Evolutionary conservation across 2,113 vertebrate species (phyloP).

Genomic region (Chauna torquata): DNA sequence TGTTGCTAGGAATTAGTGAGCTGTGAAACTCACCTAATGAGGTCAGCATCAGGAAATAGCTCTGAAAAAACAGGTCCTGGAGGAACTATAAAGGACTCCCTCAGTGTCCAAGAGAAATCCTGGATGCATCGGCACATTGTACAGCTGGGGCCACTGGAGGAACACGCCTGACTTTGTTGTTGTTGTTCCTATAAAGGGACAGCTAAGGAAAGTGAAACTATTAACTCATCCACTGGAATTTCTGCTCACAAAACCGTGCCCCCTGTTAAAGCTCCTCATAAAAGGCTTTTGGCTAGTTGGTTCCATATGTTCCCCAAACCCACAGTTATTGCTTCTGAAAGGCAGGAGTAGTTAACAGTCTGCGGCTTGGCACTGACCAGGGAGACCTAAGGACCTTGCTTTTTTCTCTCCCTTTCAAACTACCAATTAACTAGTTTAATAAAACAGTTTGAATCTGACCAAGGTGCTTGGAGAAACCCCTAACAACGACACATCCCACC

Average conservation of each 20-base stretch:
- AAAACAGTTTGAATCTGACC: constrained; percentile 43
- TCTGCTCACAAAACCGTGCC: constrained; percentile 67
- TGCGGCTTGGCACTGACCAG: constrained; percentile 71
- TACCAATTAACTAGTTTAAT: constrained; percentile 61
- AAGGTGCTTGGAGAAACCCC: background rate
- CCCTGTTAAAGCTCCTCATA: constrained; percentile 72
- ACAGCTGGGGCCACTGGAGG: background rate
- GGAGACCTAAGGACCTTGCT: constrained; percentile 53
- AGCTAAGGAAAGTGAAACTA: constrained; percentile 72
- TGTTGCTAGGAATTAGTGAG: constrained; percentile 67
- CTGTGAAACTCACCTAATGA: constrained; percentile 72
- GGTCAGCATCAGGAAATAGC: constrained; percentile 69
- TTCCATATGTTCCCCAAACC: constrained; percentile 75
- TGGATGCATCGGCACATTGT: constrained; percentile 56
- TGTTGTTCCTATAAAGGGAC: constrained; percentile 70
- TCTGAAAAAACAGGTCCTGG: constrained; percentile 27
- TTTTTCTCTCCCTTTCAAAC: constrained; percentile 12
- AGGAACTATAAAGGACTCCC: constrained; percentile 51
- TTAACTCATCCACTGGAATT: constrained; percentile 75
- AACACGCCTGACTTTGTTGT: constrained; percentile 21
- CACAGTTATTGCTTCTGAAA: constrained; percentile 74
- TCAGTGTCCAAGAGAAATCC: constrained; percentile 39
- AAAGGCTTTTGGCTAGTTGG: constrained; percentile 71
- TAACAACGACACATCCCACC: background rate
- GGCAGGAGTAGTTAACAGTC: constrained; percentile 72